Percentiles rank a stretch among this genome's conserved stretches.
These are phyloP conservation scores for Caenorhabditis sp. DNA, from an alignment of 2,888 invertebrate genomes.

Conservation along the genomic window DNA sequence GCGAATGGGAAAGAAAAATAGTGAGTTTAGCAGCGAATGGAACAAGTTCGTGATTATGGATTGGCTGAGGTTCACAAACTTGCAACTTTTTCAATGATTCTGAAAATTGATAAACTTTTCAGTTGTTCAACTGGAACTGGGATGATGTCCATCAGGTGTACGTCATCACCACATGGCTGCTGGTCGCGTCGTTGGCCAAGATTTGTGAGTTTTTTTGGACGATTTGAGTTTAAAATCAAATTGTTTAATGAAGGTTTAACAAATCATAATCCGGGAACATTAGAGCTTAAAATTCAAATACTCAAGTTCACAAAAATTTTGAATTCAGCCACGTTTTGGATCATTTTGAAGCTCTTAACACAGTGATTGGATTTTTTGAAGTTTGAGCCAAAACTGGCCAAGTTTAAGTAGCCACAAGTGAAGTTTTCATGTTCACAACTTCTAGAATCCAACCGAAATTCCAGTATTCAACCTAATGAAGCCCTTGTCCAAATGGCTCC, in stretches of 20 bases:
- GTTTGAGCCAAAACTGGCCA: too few relatives aligned
- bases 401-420: too few relatives aligned
- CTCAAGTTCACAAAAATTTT: too few relatives aligned
- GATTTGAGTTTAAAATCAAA: neutral
- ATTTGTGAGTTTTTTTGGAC: conserved; percentile 67
- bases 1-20: neutral
- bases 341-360: neutral
- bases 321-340: too few relatives aligned
- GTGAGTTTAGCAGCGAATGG: conserved; percentile 29
- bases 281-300: too few relatives aligned
- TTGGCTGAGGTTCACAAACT: conserved; percentile 44
- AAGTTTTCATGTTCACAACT: too few relatives aligned
- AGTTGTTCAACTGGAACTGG: conserved; percentile 71
- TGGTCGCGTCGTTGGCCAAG: conserved; percentile 71
- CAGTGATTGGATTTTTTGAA: neutral
- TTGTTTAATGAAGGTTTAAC: too few relatives aligned
- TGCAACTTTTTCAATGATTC: neutral
- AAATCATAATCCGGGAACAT: too few relatives aligned
- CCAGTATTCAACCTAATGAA: conserved; percentile 72
- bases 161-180: conserved; percentile 68
- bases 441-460: conserved; percentile 2
- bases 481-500: conserved; percentile 86
- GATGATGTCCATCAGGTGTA: conserved; percentile 71
- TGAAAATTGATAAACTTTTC: neutral
- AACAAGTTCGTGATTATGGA: conserved; percentile 44